phyloP scores from a whole-genome alignment of 2,797 vertebrate species.

The Martes flavigula region DNA sequence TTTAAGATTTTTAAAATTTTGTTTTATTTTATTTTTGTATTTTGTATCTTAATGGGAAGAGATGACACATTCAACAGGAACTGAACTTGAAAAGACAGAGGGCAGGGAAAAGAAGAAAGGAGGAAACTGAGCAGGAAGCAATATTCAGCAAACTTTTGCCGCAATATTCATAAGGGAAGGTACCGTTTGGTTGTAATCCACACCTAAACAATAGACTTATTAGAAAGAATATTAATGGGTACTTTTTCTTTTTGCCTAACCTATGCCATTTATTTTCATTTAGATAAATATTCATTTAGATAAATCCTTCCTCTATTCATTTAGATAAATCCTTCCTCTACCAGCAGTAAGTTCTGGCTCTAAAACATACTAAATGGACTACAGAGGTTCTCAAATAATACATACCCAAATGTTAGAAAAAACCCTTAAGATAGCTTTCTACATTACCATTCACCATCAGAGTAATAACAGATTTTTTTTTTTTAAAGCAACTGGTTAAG shows the following conservation, averaged over 20 bases:
- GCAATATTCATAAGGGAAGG: neutral
- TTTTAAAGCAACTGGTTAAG: neutral
- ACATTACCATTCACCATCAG: neutral
- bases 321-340: neutral
- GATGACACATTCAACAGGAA: conserved; percentile 3
- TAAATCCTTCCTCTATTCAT: neutral
- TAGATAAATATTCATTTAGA: too few relatives aligned
- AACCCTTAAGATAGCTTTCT: neutral
- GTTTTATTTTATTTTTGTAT: conserved; percentile 23
- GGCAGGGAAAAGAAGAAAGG: neutral
- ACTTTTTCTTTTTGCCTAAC: neutral
- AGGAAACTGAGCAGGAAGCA: neutral
- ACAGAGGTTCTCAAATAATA: neutral
- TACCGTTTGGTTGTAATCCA: neutral
- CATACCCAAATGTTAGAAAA: neutral
- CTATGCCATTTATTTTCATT: neutral
- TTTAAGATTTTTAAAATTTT: neutral
- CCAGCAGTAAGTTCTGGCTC: conserved; percentile 29
- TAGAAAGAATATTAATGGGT: neutral
- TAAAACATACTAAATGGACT: conserved; percentile 41
- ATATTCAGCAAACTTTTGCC: conserved; percentile 2
- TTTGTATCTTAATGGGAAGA: conserved; percentile 35
- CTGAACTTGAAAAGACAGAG: conserved; percentile 17
- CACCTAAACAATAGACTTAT: neutral
- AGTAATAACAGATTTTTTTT: neutral